These are phyloP conservation scores for Numida meleagris DNA, from an alignment of 2,113 vertebrate genomes.

Conservation along the genomic window DNA sequence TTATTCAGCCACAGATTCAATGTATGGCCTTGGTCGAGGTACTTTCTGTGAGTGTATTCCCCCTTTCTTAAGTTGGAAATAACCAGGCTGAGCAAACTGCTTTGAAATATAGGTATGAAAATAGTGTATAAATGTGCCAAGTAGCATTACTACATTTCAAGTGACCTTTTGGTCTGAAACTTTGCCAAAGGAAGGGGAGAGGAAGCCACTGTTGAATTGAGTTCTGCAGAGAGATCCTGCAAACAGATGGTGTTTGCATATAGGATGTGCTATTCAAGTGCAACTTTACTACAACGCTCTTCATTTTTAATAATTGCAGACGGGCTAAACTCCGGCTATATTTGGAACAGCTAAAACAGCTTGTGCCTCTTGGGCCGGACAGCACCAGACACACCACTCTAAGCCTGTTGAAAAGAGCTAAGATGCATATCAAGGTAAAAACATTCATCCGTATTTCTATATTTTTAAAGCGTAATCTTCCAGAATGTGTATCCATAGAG, in stretches of 20 bases:
- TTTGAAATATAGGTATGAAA: not conserved
- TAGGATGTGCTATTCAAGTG: constrained; percentile 8
- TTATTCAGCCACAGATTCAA: not conserved
- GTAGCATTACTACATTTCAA: constrained; percentile 21
- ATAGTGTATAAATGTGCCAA: not conserved
- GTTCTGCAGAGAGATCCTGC: constrained; percentile 45
- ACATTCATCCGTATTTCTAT: not conserved
- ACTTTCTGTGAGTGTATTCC: not conserved
- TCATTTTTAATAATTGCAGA: constrained; percentile 83
- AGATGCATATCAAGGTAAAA: constrained; percentile 98
- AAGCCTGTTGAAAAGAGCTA: constrained; percentile 96
- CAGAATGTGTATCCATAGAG: constrained; percentile 1
- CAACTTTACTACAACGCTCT: constrained; percentile 27
- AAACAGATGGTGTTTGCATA: constrained; percentile 59
- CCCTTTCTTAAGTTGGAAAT: not conserved
- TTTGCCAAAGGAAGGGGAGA: constrained; percentile 62
- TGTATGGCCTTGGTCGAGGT: not conserved
- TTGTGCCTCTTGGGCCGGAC: constrained; percentile 96
- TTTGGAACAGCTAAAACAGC: constrained; percentile 97
- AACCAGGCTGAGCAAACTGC: not conserved
- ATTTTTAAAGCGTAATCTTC: constrained; percentile 11
- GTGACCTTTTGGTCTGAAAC: constrained; percentile 64
- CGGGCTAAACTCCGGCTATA: constrained; percentile 96
- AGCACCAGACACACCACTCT: constrained; percentile 97
- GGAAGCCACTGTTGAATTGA: constrained; percentile 37